Conservation (phyloP, 2,797 vertebrate species). For the Limosa lapponica region DNA sequence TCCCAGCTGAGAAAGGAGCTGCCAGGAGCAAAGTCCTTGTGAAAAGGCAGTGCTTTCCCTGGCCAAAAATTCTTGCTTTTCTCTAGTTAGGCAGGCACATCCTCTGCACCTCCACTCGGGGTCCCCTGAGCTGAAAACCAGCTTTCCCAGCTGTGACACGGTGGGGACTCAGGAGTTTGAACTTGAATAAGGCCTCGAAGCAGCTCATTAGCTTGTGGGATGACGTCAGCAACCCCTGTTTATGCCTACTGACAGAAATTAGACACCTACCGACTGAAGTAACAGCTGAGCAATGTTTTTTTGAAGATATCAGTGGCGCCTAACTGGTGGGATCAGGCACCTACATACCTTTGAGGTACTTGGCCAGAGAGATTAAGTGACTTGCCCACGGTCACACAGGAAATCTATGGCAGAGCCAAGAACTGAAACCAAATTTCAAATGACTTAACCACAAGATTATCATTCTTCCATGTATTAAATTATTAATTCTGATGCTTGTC, state of each 20-base stretch:
- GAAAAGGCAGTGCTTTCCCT: neutral
- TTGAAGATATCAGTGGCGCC: conserved; percentile 63
- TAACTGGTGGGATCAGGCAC: conserved; percentile 57
- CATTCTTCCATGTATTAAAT: conserved; percentile 56
- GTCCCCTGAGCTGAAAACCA: neutral
- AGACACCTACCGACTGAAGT: conserved; percentile 22
- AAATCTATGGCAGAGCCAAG: conserved; percentile 52
- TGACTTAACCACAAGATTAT: conserved; percentile 65
- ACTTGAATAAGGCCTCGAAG: neutral
- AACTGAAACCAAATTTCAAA: conserved; percentile 56
- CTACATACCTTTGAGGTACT: conserved; percentile 60
- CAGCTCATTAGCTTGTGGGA: neutral
- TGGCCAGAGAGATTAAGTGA: conserved; percentile 33
- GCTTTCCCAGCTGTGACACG: neutral
- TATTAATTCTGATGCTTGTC: conserved; percentile 70
- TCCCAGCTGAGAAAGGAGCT: neutral
- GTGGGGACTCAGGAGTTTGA: neutral
- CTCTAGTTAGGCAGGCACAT: neutral
- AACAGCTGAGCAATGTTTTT: conserved; percentile 55
- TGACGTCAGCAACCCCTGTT: conserved; percentile 12
- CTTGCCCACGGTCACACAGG: conserved; percentile 46
- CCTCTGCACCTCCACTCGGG: fast-evolving
- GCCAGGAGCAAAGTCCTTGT: neutral
- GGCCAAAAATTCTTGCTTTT: neutral
- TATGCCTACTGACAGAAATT: conserved; percentile 42